Evolutionary conservation across 2,888 invertebrate species (phyloP).

Genomic region (Eremobia ochroleuca): DNA sequence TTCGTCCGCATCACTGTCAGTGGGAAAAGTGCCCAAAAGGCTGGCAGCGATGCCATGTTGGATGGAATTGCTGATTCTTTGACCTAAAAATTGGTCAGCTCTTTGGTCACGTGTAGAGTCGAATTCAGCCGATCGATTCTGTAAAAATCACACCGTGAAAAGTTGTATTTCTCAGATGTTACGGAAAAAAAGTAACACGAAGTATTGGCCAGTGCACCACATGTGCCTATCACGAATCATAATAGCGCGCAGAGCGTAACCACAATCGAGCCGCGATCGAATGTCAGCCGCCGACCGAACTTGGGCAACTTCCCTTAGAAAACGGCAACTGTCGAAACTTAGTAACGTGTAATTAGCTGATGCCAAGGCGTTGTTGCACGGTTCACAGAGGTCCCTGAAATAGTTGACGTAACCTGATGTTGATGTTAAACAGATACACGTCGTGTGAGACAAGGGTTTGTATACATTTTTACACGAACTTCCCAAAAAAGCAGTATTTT

Average conservation of each 20-base stretch:
- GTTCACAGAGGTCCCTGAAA: constrained; percentile 35
- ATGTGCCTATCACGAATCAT: constrained; percentile 26
- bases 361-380: constrained; percentile 61
- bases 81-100: too few species aligned
- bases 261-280: constrained; percentile 58
- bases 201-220: not conserved
- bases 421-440: not conserved
- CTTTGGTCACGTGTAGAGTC: too few species aligned
- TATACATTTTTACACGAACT: not conserved
- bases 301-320: constrained; percentile 75
- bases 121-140: too few species aligned
- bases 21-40: too few species aligned
- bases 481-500: not conserved
- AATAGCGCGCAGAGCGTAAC: constrained; percentile 60
- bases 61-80: too few species aligned
- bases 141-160: not conserved
- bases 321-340: constrained; percentile 63
- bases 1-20: too few species aligned
- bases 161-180: not conserved
- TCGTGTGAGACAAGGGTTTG: not conserved
- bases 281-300: constrained; percentile 47
- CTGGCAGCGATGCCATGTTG: too few species aligned
- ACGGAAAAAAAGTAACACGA: not conserved
- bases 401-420: constrained; percentile 27
- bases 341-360: constrained; percentile 57